Evolutionary conservation across 2,888 invertebrate species (phyloP), one percentile per base, ranked within the genome.

Genomic region (Habroteleia sp.): DNA sequence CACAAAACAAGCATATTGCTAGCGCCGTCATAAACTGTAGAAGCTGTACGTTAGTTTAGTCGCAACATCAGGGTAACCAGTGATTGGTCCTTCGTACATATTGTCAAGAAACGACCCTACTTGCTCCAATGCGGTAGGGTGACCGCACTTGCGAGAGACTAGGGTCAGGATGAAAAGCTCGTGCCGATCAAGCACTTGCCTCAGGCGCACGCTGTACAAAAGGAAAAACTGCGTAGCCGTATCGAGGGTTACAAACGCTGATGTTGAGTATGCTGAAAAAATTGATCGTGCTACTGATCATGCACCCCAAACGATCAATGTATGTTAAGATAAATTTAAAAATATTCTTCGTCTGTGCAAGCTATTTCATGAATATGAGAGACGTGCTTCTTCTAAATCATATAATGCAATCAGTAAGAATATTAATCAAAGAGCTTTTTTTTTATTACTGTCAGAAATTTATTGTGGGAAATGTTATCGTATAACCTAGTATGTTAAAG

Each of bases 141-240:
- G 71, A 42, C 71, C 71, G 52, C 56, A 56, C 65, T 56, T 65
- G 74, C 63, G 74, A 58, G 71, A 74, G 68, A 77, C 68, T 79
- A 71, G 79, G 79, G 79, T 60, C 72, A 71, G 73, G 65, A 78
- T 79, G 76, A 79, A 79, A 79, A 79, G 77, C 76, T 60, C 58
- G 76, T 62, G 63, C 74, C 77, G 71, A 68, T 72, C 74, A 71
- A 77, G 68, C 66, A 74, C 74, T 74, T 69, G 74, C 74, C 69
- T 42, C 50, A 44, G 68, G 68, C 74, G 35, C 50, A 41, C 63
- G 46, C 54, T 25, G 50, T 39, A 74, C 41, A 68, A 74, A 56
- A 72, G 71, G 63, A 58, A 66, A 74, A 66, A 58, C 74, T 54
- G 50, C 13, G 56, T 27, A 25, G 44, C 31, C 42, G 23, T 60